Evolutionary conservation across 1,140 invertebrate genomes (phyloP).

Genomic region (Solenopsis fugax): DNA sequence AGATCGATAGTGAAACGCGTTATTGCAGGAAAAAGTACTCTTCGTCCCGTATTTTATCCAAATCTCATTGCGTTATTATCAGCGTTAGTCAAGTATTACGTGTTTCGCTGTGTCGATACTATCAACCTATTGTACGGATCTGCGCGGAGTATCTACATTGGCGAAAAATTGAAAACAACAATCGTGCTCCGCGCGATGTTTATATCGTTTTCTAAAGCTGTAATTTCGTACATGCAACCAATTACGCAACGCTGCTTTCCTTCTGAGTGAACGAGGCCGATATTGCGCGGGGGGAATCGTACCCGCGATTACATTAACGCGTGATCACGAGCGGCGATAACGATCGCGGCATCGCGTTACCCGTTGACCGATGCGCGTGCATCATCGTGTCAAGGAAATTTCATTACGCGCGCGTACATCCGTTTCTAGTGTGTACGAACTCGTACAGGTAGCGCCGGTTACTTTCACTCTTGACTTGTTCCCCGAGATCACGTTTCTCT

Average conservation of each 20-base stretch:
- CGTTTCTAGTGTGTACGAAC: constrained; percentile 66
- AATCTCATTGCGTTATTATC: background rate
- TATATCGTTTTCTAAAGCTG: background rate
- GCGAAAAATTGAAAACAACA: constrained; percentile 9
- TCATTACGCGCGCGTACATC: constrained; percentile 65
- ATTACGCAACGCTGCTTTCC: constrained; percentile 46
- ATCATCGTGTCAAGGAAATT: constrained; percentile 58
- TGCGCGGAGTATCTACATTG: background rate
- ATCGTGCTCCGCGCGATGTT: background rate
- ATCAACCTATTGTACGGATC: background rate
- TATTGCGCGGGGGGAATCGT: background rate
- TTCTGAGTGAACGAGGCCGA: background rate
- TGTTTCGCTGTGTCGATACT: background rate
- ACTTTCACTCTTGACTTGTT: constrained; percentile 81
- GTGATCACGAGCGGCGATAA: background rate
- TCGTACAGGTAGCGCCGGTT: constrained; percentile 74
- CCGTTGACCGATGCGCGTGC: background rate
- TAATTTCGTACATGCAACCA: background rate
- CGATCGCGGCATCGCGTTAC: background rate
- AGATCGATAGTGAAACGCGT: background rate
- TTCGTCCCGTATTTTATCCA: background rate
- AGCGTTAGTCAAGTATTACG: background rate
- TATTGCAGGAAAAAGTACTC: background rate
- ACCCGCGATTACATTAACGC: constrained; percentile 5
- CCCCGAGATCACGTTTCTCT: constrained; percentile 62